Evolutionary conservation across 2,113 vertebrate species (phyloP).

Genomic region (Suricata suricatta): DNA sequence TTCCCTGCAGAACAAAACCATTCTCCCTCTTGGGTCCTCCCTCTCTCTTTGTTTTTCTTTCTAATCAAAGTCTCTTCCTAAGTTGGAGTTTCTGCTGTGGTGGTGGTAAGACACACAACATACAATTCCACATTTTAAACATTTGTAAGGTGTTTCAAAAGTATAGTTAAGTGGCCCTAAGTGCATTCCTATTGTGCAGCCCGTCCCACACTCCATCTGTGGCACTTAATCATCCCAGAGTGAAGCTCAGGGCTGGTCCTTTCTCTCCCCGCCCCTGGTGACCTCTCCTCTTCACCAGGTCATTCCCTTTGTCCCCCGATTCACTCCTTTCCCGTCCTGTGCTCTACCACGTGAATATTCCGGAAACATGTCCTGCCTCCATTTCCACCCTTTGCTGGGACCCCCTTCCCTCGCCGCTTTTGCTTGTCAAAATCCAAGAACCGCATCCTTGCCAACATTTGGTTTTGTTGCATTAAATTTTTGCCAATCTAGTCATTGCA

Average conservation of each 20-base stretch:
- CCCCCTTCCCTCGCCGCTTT: background rate
- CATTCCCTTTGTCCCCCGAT: background rate
- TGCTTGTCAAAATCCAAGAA: background rate
- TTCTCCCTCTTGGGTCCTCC: background rate
- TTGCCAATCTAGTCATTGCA: background rate
- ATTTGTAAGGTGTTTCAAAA: background rate
- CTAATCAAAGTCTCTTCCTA: background rate
- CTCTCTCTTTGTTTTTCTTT: background rate
- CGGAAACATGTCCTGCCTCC: background rate
- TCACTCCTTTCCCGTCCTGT: background rate
- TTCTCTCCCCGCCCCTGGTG: rapidly evolving
- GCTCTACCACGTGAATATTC: background rate
- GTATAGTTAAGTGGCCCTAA: background rate
- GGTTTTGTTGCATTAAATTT: background rate
- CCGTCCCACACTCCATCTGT: no score
- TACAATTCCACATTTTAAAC: background rate
- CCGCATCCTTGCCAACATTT: background rate
- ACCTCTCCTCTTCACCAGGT: background rate
- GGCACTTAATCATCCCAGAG: background rate
- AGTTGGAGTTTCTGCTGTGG: background rate
- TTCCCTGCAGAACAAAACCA: background rate
- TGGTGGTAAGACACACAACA: background rate
- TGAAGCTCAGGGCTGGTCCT: background rate
- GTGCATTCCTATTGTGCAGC: background rate
- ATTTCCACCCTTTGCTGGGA: background rate